Evolutionary conservation across 2,797 vertebrate genomes (phyloP).

Genomic region (Sus cebifrons): DNA sequence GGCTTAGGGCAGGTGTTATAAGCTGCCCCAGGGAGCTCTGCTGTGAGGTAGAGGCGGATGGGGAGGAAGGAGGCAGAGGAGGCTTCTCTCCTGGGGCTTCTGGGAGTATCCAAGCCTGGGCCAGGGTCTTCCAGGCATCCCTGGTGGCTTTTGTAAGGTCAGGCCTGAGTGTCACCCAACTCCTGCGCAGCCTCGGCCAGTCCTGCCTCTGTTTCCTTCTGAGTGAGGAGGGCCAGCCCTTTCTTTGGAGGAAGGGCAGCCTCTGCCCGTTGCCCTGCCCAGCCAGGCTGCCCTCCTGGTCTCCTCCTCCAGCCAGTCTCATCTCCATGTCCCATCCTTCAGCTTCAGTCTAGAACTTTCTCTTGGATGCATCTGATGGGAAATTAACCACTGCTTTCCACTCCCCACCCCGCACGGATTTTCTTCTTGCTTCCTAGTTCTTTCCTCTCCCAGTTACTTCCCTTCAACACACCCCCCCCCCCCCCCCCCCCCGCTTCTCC

Average conservation of each 20-base stretch:
- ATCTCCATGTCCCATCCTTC: background rate
- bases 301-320: background rate
- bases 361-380: background rate
- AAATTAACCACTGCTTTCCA: background rate
- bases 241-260: background rate
- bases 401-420: accelerated
- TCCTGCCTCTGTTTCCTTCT: background rate
- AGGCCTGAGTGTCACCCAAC: background rate
- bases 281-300: accelerated
- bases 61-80: background rate
- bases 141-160: background rate
- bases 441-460: too few species aligned
- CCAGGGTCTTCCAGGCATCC: background rate
- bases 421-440: background rate
- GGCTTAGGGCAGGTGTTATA: background rate
- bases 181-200: background rate
- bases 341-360: background rate
- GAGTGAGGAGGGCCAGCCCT: background rate
- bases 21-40: background rate
- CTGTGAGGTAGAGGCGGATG: background rate
- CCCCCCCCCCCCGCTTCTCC: background rate
- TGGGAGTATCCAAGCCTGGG: background rate
- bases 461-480: accelerated
- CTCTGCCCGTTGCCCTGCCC: accelerated
- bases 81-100: background rate